Evolutionary conservation across 2,113 vertebrate species (phyloP).

Genomic region (Pseudolaguvia tuberculata): DNA sequence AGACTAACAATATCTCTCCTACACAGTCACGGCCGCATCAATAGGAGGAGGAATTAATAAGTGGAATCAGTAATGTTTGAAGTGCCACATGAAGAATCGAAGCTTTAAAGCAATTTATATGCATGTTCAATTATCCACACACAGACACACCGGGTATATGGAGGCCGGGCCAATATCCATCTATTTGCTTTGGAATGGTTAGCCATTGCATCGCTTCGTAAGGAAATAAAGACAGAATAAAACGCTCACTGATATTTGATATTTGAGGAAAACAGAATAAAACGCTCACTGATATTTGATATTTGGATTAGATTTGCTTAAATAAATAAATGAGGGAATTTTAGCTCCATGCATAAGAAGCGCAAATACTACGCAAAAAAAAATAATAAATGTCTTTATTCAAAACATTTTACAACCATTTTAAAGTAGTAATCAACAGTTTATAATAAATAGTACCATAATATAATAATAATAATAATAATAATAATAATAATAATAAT

Average conservation of each 20-base stretch:
- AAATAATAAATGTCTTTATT: too few species aligned
- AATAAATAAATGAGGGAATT: neutral
- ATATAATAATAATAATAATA: too few species aligned
- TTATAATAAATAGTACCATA: too few species aligned
- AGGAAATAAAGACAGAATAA: neutral
- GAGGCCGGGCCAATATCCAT: constrained; percentile 14
- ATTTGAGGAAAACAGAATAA: too few species aligned
- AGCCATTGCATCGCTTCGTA: neutral
- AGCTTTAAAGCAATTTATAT: constrained; percentile 5
- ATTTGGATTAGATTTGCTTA: neutral
- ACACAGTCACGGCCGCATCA: neutral
- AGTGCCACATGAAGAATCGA: neutral
- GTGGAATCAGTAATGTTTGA: neutral
- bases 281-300: neutral
- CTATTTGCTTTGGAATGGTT: constrained; percentile 5
- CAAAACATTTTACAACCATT: too few species aligned
- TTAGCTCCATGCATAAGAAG: neutral
- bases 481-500: too few species aligned
- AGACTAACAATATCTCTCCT: neutral
- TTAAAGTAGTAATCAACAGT: too few species aligned
- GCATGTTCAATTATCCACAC: neutral
- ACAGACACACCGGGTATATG: neutral
- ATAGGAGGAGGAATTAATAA: constrained; percentile 6
- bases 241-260: neutral
- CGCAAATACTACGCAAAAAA: neutral